Evolutionary conservation across 2,888 invertebrate genomes (phyloP).

Genomic region (Ellobium chinense): DNA sequence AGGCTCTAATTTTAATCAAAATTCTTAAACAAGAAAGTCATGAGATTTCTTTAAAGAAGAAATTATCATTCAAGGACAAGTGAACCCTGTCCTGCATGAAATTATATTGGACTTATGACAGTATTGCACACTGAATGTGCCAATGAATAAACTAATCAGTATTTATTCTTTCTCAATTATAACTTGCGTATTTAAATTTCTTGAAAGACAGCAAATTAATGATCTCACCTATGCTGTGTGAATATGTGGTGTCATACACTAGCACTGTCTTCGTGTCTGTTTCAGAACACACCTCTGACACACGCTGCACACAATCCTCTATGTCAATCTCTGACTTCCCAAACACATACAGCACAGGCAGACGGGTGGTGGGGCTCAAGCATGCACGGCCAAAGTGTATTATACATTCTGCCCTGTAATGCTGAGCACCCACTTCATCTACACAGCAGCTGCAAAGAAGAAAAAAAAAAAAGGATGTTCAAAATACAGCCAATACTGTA

Average conservation of each 20-base stretch:
- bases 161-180: too few relatives aligned
- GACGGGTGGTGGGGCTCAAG: conserved; percentile 85
- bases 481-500: background rate
- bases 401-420: conserved; percentile 90
- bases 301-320: conserved; percentile 67
- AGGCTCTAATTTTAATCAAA: too few relatives aligned
- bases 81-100: too few relatives aligned
- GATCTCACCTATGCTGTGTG: conserved; percentile 69
- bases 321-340: conserved; percentile 82
- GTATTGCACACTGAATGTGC: too few relatives aligned
- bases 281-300: conserved; percentile 61
- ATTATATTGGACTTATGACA: too few relatives aligned
- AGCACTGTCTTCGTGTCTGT: conserved; percentile 70
- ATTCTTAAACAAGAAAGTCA: too few relatives aligned
- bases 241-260: conserved; percentile 78
- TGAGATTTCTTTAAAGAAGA: too few relatives aligned
- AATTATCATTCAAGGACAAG: too few relatives aligned
- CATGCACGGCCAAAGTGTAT: conserved; percentile 96
- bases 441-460: conserved; percentile 87
- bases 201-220: too few relatives aligned
- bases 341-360: conserved; percentile 84
- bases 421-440: conserved; percentile 93
- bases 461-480: background rate
- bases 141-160: too few relatives aligned
- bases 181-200: too few relatives aligned